Evolutionary conservation across 2,113 vertebrate species (phyloP), one percentile per base, ranked within the genome.

Genomic region (Tringa solitaria): DNA sequence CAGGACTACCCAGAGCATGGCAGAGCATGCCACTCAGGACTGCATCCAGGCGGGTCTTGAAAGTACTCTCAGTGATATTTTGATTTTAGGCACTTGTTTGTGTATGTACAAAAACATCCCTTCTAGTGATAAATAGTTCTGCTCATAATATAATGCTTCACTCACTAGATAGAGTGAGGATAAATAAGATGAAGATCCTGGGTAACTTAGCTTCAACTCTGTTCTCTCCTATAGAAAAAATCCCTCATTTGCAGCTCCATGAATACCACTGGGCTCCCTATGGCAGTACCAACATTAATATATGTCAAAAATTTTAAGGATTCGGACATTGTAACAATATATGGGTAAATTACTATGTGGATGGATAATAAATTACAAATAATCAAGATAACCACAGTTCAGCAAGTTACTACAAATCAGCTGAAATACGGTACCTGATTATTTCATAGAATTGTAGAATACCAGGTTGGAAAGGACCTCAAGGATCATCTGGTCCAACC

Each of bases 61-160:
- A n/a, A n/a, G 93, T 70, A 19, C 72, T 88, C 54, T 51, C 84
- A 14, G 51, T 93, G 92, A 88, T 85, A 92, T 88, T 96, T 85
- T 54, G 63, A 79, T 65, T 84, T 93, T 90, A 96, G 90, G 92
- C 92, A 84, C 68, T 91, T 80, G 63, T 83, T 95, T 91, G 59
- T 94, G 78, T 91, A 59, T 91, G 72, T 83, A 79, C 70, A 95
- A 88, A 93, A 93, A 46, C 82, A 88, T 87, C 68, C 70, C 16
- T 3, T 77, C 84, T 91, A 26, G 50, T 83, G 92, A 82, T 73
- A 91, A 95, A 91, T 87, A 89, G 35, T 89, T 93, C 87, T 95
- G 63, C 63, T 95, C 75, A 27, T 83, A 88, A 85, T 67, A 13
- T 73, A 74, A 89, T 87, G 82, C 79, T 86, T 86, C 82, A 78